Conservation (phyloP, 2,888 invertebrate genomes). For the Hyalella azteca region DNA sequence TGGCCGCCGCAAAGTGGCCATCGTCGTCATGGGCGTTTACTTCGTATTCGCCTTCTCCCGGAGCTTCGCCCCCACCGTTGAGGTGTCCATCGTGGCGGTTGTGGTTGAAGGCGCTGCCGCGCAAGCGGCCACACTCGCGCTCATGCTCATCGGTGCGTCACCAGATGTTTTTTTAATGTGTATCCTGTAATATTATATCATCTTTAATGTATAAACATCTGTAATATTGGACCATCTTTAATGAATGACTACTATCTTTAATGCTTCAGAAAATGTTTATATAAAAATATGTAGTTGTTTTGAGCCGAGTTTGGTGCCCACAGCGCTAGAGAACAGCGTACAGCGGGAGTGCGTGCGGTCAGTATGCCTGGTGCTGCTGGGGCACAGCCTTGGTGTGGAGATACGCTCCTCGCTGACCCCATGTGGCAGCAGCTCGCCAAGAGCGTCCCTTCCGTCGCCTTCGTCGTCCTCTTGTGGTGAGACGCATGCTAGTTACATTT, state of each 20-base stretch:
- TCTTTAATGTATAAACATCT: no score
- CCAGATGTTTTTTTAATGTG: no score
- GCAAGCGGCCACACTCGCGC: constrained; percentile 46
- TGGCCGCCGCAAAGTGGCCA: constrained; percentile 44
- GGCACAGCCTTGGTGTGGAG: constrained; percentile 49
- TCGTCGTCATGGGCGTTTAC: constrained; percentile 53
- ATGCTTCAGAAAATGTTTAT: no score
- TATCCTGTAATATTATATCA: no score
- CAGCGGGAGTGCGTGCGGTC: constrained; percentile 49
- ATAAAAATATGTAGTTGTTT: neutral
- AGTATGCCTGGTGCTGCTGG: constrained; percentile 50
- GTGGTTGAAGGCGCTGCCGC: constrained; percentile 49
- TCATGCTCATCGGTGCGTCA: constrained; percentile 46
- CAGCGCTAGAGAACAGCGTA: constrained; percentile 50
- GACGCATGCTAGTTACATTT: neutral
- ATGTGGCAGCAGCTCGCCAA: constrained; percentile 50
- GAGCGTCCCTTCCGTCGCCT: constrained; percentile 47
- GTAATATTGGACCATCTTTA: no score
- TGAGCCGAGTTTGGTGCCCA: neutral
- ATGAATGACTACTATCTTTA: no score
- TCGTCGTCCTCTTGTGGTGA: constrained; percentile 51
- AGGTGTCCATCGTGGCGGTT: constrained; percentile 44
- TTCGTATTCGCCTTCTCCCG: constrained; percentile 49
- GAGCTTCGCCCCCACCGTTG: constrained; percentile 45
- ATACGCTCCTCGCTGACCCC: neutral